These are phyloP conservation scores for Erannis defoliaria DNA, from an alignment of 2,888 invertebrate species.

Conservation along the genomic window DNA sequence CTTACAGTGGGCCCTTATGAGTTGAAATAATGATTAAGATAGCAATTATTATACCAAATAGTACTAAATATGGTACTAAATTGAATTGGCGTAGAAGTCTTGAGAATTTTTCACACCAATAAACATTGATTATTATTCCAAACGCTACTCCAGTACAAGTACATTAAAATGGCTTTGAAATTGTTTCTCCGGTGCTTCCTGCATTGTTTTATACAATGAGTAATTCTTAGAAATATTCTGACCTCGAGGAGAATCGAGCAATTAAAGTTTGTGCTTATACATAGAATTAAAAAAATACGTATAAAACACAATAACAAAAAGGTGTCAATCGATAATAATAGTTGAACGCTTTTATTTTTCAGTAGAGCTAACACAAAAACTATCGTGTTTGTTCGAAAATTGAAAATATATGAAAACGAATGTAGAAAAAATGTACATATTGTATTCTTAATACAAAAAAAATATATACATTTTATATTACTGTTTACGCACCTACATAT, in stretches of 20 bases:
- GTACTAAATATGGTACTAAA: background rate
- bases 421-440: too few relatives aligned
- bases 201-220: slow-evolving; percentile 34
- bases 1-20: too few relatives aligned
- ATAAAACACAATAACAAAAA: background rate
- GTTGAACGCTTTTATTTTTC: too few relatives aligned
- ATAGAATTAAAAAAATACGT: slow-evolving; percentile 11
- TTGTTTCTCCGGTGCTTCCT: slow-evolving; percentile 23
- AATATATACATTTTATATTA: too few relatives aligned
- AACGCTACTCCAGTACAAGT: background rate
- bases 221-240: slow-evolving; percentile 30
- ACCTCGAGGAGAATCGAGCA: slow-evolving; percentile 16
- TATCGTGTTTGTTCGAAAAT: too few relatives aligned
- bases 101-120: background rate
- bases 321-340: background rate
- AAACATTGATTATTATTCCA: slow-evolving; percentile 10
- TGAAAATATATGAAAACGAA: too few relatives aligned
- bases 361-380: too few relatives aligned
- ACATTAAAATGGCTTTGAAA: slow-evolving; percentile 18
- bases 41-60: too few relatives aligned
- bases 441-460: too few relatives aligned
- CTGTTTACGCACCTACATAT: too few relatives aligned
- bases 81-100: background rate
- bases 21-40: too few relatives aligned
- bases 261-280: slow-evolving; percentile 16